Conservation (phyloP, 2,113 vertebrate genomes). For the Pseudopipra pipra region DNA sequence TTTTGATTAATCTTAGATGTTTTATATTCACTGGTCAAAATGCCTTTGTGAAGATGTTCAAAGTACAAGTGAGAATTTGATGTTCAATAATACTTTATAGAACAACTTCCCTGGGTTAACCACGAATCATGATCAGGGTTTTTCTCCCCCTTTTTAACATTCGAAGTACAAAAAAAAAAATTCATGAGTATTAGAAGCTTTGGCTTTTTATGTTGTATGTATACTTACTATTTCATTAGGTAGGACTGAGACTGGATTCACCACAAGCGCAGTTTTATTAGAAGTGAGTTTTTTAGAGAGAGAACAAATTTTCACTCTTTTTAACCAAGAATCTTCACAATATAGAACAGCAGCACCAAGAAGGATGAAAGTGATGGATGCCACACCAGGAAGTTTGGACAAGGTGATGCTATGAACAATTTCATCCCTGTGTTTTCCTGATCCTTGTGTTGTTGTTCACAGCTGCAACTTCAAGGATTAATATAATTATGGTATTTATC, state of each 20-base stretch:
- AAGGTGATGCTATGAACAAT: conserved; percentile 75
- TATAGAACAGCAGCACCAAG: background rate
- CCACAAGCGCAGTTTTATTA: background rate
- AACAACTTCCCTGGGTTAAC: background rate
- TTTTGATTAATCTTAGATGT: background rate
- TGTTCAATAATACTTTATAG: background rate
- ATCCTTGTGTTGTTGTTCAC: conserved; percentile 63
- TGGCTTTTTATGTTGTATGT: background rate
- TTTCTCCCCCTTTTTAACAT: background rate
- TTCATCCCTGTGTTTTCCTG: conserved; percentile 81
- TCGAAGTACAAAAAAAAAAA: background rate
- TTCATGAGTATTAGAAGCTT: background rate
- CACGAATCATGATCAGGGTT: background rate
- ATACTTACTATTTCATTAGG: background rate
- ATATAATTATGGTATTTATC: conserved; percentile 74
- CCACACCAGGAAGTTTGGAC: conserved; percentile 72
- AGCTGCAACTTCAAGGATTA: conserved; percentile 80
- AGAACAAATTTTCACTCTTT: background rate
- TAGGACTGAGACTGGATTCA: background rate
- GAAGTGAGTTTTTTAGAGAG: background rate
- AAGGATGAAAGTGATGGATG: background rate
- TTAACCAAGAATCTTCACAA: background rate
- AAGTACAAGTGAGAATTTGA: background rate
- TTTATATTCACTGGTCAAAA: background rate
- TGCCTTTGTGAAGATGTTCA: background rate